phyloP scores from a whole-genome alignment of 2,888 invertebrate genomes.

The Chrysotoxum bicinctum region DNA sequence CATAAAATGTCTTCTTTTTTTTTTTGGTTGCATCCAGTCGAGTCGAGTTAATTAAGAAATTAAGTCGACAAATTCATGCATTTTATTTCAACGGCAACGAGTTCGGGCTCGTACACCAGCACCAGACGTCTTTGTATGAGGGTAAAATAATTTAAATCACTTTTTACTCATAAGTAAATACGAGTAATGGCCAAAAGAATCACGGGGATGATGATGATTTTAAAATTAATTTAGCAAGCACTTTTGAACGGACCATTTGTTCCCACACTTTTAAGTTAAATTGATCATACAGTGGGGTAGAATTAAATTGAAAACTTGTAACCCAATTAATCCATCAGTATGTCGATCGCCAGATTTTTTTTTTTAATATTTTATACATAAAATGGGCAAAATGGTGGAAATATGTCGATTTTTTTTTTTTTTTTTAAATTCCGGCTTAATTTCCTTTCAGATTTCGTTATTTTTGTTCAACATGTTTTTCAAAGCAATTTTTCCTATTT shows the following conservation, averaged over 20 bases:
- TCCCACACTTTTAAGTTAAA: conserved; percentile 60
- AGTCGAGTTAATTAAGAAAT: conserved; percentile 76
- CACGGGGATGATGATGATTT: not conserved
- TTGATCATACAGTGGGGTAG: conserved; percentile 10
- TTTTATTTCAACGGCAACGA: conserved; percentile 63
- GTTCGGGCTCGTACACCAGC: conserved; percentile 15
- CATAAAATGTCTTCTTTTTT: conserved; percentile 53
- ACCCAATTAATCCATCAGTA: not conserved
- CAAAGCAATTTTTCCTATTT: too few relatives aligned
- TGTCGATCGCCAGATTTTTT: too few relatives aligned
- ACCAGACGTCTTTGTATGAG: too few relatives aligned
- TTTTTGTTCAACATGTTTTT: too few relatives aligned
- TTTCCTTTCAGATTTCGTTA: too few relatives aligned
- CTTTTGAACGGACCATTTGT: conserved; percentile 20
- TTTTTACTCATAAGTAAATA: not conserved
- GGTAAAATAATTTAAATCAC: conserved; percentile 43
- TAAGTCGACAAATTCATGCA: conserved; percentile 75
- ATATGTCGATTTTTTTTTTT: too few relatives aligned
- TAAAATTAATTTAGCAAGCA: conserved; percentile 8
- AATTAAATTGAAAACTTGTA: not conserved
- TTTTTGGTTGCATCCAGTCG: conserved; percentile 33
- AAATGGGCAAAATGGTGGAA: too few relatives aligned
- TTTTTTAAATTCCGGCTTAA: too few relatives aligned
- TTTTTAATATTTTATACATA: too few relatives aligned
- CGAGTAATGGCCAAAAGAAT: not conserved